These are phyloP conservation scores for Elgaria multicarinata DNA, from an alignment of 2,113 vertebrate genomes.

Conservation along the genomic window DNA sequence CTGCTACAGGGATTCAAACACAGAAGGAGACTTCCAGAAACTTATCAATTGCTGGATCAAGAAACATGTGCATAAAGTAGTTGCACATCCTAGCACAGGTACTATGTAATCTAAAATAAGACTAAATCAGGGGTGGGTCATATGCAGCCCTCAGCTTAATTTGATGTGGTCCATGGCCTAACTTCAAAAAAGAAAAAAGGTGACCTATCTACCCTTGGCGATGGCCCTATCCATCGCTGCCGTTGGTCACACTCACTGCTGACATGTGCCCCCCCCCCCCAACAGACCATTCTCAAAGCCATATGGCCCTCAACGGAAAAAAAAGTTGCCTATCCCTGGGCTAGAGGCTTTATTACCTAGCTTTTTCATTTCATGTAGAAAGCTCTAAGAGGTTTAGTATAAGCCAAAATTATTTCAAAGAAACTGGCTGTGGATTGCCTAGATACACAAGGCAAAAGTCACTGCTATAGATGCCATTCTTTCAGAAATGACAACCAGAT, in stretches of 20 bases:
- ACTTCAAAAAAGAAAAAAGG: no score
- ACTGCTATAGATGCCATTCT: background rate
- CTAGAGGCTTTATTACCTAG: background rate
- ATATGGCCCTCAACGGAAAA: no score
- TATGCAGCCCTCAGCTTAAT: no score
- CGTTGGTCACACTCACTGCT: no score
- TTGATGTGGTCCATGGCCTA: no score
- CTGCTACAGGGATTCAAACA: background rate
- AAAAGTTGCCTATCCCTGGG: background rate
- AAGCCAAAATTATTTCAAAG: background rate
- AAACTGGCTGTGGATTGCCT: background rate
- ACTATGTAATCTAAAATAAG: background rate
- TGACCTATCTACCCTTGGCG: no score
- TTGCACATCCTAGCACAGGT: background rate
- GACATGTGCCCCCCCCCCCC: no score
- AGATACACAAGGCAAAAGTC: background rate
- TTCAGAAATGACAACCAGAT: background rate
- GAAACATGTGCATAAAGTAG: background rate
- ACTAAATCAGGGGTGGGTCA: no score
- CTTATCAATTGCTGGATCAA: background rate
- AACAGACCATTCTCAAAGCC: no score
- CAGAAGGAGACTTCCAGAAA: background rate
- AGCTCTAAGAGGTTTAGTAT: background rate
- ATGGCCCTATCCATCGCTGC: no score
- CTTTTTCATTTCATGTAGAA: background rate